Evolutionary conservation across 2,888 invertebrate species (phyloP).

Genomic region (Lasioglossum malachurum): DNA sequence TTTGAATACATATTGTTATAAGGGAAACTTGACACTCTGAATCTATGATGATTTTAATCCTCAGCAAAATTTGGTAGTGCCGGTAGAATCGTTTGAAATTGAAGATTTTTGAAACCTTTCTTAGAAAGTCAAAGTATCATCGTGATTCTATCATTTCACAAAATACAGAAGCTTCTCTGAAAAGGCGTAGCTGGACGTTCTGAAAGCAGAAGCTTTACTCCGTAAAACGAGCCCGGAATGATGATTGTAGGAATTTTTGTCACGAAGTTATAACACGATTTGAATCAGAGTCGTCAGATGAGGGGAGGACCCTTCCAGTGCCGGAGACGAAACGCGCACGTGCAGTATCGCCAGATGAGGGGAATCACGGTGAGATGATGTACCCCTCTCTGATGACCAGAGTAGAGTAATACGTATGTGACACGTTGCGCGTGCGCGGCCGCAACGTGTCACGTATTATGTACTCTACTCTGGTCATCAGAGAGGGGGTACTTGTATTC

Average conservation of each 20-base stretch:
- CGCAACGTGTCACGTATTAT: too few relatives aligned
- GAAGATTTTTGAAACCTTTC: neutral
- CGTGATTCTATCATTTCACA: neutral
- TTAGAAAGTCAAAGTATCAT: neutral
- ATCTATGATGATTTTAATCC: neutral
- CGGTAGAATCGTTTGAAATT: neutral
- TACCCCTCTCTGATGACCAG: too few relatives aligned
- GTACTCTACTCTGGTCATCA: too few relatives aligned
- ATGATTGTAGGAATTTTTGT: neutral
- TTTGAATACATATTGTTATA: too few relatives aligned
- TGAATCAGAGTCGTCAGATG: neutral
- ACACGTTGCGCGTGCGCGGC: too few relatives aligned
- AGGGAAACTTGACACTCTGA: too few relatives aligned
- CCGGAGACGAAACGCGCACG: too few relatives aligned
- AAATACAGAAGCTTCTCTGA: neutral
- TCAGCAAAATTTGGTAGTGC: neutral
- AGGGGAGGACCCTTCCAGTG: too few relatives aligned
- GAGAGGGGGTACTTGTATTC: too few relatives aligned
- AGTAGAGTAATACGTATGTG: too few relatives aligned
- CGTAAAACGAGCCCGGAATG: neutral
- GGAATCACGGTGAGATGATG: too few relatives aligned
- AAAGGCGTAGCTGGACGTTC: neutral
- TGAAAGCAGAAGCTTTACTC: neutral
- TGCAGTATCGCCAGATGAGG: too few relatives aligned
- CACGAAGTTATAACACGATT: neutral